phyloP scores from a whole-genome alignment of 2,797 vertebrate species.

The Gymnopithys bicolor region DNA sequence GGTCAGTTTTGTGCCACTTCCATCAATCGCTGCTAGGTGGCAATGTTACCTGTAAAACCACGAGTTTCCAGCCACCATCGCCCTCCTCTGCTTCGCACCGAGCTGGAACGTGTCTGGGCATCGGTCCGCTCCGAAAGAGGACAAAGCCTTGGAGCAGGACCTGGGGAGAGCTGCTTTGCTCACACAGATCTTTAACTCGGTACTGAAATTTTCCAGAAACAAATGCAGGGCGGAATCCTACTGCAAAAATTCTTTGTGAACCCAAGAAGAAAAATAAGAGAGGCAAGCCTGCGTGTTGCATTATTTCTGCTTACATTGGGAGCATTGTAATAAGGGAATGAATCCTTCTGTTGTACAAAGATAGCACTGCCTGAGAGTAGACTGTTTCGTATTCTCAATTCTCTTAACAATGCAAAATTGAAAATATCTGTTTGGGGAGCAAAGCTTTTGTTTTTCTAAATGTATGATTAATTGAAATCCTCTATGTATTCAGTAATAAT shows the following conservation, averaged over 20 bases:
- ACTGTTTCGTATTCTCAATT: neutral
- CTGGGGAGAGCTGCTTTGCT: neutral
- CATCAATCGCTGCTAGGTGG: constrained; percentile 55
- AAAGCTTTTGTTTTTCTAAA: neutral
- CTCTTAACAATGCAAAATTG: neutral
- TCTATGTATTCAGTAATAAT: neutral
- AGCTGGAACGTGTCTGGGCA: neutral
- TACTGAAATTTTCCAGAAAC: neutral
- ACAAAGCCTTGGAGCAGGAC: neutral
- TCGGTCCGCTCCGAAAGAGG: accelerated
- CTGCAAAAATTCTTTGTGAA: neutral
- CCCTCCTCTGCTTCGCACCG: neutral
- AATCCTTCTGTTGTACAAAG: neutral
- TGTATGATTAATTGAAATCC: neutral
- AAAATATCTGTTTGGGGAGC: neutral
- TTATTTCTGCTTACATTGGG: neutral
- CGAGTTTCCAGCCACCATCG: neutral
- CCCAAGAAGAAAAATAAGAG: neutral
- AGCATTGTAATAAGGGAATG: neutral
- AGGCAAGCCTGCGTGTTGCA: neutral
- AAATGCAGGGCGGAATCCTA: neutral
- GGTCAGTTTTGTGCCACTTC: neutral
- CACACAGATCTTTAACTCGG: neutral
- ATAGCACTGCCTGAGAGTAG: neutral
- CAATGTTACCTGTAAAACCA: constrained; percentile 34